phyloP scores from a whole-genome alignment of 2,113 vertebrate species.

The Alosa alosa region DNA sequence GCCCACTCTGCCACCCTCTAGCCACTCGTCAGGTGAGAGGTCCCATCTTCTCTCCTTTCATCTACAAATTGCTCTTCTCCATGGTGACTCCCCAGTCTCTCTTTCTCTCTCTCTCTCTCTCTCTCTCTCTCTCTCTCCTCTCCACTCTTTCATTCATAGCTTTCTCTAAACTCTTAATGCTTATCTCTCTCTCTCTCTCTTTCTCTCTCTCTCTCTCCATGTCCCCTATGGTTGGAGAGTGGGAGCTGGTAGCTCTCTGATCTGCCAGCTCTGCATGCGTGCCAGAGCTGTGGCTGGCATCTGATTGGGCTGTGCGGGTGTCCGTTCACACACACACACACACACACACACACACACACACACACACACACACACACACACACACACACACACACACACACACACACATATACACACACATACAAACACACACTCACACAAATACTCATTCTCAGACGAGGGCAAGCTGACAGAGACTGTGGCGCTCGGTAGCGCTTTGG shows the following conservation, averaged over 20 bases:
- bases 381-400: too few relatives aligned
- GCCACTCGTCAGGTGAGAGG: conserved; percentile 58
- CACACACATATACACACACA: not conserved
- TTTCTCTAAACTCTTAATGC: not conserved
- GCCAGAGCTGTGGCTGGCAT: conserved; percentile 59
- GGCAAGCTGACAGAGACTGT: conserved; percentile 43
- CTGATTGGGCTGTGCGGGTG: conserved; percentile 49
- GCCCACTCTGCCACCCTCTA: not conserved
- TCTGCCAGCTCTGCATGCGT: conserved; percentile 57
- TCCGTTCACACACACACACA: not conserved
- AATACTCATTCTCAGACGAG: conserved; percentile 27
- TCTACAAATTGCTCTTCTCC: not conserved
- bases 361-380: too few relatives aligned
- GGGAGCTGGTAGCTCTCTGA: conserved; percentile 72
- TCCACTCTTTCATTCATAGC: conserved; percentile 6
- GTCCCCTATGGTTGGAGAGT: conserved; percentile 61
- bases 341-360: not conserved
- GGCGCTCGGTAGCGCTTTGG: conserved; percentile 62
- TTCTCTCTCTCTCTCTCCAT: conserved; percentile 22
- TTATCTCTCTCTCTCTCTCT: conserved; percentile 42
- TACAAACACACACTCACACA: not conserved
- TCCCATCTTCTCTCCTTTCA: conserved; percentile 28
- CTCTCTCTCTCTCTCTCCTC: not conserved
- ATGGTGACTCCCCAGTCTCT: not conserved
- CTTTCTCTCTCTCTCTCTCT: not conserved